Conservation (phyloP, 2,888 invertebrate genomes). For the Willowsia nigromaculata region DNA sequence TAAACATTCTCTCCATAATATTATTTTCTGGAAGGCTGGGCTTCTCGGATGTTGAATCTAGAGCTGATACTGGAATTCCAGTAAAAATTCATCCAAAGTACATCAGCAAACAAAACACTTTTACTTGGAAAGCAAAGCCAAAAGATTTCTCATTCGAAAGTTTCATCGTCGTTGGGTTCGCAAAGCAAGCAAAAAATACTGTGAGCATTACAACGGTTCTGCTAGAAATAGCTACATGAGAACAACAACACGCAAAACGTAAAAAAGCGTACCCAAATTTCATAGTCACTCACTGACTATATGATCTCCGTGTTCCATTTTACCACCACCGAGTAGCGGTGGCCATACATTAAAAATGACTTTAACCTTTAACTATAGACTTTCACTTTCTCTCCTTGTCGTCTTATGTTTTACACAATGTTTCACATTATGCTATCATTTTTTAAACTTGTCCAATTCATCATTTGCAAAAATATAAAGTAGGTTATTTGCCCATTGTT, state of each 20-base stretch:
- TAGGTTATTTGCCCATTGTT: too few species aligned
- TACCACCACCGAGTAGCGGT: too few species aligned
- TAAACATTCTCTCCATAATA: not conserved
- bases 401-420: too few species aligned
- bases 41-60: conserved; percentile 8
- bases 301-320: too few species aligned
- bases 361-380: too few species aligned
- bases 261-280: not conserved
- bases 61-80: conserved; percentile 23
- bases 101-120: conserved; percentile 28
- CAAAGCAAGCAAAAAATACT: not conserved
- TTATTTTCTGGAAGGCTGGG: not conserved
- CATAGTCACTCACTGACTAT: too few species aligned
- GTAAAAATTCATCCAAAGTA: conserved; percentile 7
- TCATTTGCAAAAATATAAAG: too few species aligned
- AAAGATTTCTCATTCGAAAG: not conserved
- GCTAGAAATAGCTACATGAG: not conserved
- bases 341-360: too few species aligned
- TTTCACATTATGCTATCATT: too few species aligned
- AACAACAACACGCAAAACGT: not conserved
- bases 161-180: too few species aligned
- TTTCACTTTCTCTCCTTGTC: too few species aligned
- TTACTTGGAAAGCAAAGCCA: not conserved
- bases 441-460: too few species aligned
- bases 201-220: conserved; percentile 2